Evolutionary conservation across 1,140 invertebrate genomes (phyloP).

Genomic region (Carposina sasakii): DNA sequence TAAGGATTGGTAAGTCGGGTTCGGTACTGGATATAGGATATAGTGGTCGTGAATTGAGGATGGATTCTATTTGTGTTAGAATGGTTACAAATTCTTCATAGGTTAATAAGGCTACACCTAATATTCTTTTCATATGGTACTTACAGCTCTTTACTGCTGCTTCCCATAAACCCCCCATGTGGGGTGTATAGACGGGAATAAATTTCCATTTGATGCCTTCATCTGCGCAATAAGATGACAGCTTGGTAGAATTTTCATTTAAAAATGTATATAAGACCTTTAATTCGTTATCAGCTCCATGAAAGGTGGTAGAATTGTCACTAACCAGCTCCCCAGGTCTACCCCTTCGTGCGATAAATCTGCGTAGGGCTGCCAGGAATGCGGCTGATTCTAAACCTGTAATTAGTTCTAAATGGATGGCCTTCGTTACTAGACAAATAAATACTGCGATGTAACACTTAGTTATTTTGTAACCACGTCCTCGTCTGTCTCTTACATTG

Average conservation of each 20-base stretch:
- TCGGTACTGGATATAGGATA: background rate
- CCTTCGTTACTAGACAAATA: background rate
- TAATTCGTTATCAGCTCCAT: background rate
- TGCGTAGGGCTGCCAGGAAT: background rate
- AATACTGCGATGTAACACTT: background rate
- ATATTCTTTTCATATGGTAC: slow-evolving; percentile 2
- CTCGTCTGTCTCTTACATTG: background rate
- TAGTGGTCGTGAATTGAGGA: background rate
- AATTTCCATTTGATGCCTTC: background rate
- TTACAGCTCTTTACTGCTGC: slow-evolving; percentile 1
- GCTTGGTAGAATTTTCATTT: background rate
- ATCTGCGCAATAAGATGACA: background rate
- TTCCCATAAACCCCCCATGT: slow-evolving; percentile 1
- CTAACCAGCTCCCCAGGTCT: background rate
- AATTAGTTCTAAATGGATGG: background rate
- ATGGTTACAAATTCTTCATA: slow-evolving; percentile 1
- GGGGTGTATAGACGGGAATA: background rate
- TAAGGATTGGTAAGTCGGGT: background rate
- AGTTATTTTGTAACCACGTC: background rate
- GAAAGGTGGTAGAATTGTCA: background rate
- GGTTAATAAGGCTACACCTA: background rate
- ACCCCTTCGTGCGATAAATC: background rate
- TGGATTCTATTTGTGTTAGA: background rate
- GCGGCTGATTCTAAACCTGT: background rate
- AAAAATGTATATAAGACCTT: background rate